A percentile compares a stretch with the other conserved stretches of the same genome.
Conservation (phyloP, 2,113 vertebrate genomes). For the Sterrhoptilus dennistouni region DNA sequence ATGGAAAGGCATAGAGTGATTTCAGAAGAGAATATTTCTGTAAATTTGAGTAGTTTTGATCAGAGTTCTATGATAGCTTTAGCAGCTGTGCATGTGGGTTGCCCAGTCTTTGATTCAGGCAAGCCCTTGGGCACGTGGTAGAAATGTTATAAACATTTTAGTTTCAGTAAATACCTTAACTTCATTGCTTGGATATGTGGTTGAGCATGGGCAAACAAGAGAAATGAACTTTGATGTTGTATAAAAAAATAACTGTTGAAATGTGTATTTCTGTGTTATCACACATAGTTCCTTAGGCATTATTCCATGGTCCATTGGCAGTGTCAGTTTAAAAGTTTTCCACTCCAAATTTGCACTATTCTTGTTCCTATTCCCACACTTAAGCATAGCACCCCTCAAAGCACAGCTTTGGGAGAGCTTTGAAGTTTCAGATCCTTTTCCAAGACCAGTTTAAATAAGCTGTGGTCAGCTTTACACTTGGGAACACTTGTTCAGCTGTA, state of each 20-base stretch:
- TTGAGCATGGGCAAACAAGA: not conserved
- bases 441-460: not conserved
- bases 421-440: not conserved
- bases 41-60: not conserved
- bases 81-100: not conserved
- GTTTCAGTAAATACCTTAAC: not conserved
- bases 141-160: not conserved
- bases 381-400: not conserved
- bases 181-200: not conserved
- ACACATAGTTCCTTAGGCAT: not conserved
- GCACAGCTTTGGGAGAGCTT: not conserved
- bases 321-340: not conserved
- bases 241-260: not conserved
- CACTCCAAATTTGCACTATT: rapidly evolving
- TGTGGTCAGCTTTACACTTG: not conserved
- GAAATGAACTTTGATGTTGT: not conserved
- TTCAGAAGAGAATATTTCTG: not conserved
- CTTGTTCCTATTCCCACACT: not conserved
- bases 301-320: not conserved
- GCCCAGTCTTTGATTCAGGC: not conserved
- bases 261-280: not conserved
- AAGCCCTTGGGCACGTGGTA: not conserved
- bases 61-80: not conserved
- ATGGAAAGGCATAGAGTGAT: not conserved
- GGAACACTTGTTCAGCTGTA: not conserved